Percentiles rank a stretch among this genome's conserved stretches.
These are phyloP conservation scores for Clarias pachynema DNA, from an alignment of 2,797 vertebrate genomes.

Conservation along the genomic window DNA sequence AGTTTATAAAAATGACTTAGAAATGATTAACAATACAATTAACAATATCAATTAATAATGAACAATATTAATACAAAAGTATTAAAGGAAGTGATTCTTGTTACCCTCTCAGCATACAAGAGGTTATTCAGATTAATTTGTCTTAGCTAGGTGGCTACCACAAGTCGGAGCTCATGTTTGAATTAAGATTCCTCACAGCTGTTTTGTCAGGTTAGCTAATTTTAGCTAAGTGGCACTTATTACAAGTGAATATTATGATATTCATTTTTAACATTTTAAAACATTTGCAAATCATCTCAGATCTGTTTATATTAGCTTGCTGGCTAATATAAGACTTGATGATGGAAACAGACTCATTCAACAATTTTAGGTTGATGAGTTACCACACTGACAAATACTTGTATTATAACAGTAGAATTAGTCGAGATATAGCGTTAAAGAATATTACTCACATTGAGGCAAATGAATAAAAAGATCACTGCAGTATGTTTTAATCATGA, in stretches of 20 bases:
- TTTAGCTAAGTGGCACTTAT: neutral
- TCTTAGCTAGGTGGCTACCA: neutral
- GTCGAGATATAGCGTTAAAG: neutral
- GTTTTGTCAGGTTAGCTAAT: neutral
- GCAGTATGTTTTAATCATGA: conserved; percentile 23
- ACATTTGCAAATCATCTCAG: neutral
- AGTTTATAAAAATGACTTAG: neutral
- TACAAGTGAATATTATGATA: neutral
- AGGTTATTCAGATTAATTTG: neutral
- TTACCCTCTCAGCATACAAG: no score
- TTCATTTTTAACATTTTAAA: no score
- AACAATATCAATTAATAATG: no score
- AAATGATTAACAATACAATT: neutral
- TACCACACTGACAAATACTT: neutral
- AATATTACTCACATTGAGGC: neutral
- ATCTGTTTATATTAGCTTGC: neutral
- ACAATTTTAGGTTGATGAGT: neutral
- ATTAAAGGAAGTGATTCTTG: no score
- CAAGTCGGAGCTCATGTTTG: neutral
- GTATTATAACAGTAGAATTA: neutral
- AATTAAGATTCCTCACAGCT: neutral
- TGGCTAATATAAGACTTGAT: neutral
- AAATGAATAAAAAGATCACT: conserved; percentile 8
- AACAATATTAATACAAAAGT: no score
- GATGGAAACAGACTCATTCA: neutral